phyloP scores from a whole-genome alignment of 2,113 vertebrate species.

The Thamnophis sirtalis region DNA sequence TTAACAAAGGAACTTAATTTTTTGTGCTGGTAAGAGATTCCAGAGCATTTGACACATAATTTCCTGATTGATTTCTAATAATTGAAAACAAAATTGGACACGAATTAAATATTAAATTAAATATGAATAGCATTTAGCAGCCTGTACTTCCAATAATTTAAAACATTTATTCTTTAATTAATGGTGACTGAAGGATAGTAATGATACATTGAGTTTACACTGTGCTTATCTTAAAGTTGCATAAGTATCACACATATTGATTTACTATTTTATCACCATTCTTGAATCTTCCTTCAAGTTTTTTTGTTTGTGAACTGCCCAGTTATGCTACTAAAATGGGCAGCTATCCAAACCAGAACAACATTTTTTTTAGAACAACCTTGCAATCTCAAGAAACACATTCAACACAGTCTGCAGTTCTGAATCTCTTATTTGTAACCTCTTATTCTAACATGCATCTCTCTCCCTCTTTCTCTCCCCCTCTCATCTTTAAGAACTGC shows the following conservation, averaged over 20 bases:
- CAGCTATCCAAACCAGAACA: background rate
- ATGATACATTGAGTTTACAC: background rate
- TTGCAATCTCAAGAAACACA: background rate
- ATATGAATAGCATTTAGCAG: background rate
- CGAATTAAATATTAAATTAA: background rate
- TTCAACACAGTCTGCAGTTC: background rate
- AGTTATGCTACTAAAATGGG: background rate
- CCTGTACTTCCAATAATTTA: background rate
- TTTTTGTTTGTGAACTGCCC: background rate
- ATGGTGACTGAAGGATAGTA: background rate
- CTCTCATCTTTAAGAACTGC: background rate
- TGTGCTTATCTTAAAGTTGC: background rate
- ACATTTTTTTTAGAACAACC: background rate
- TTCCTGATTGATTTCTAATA: background rate
- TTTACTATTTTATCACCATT: background rate
- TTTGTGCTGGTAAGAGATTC: background rate
- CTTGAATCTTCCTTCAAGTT: background rate
- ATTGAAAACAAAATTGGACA: background rate
- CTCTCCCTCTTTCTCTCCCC: background rate
- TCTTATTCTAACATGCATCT: background rate
- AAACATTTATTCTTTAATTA: background rate
- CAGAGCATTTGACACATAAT: background rate
- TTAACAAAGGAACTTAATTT: background rate
- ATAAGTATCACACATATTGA: background rate
- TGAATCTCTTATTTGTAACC: background rate